These are phyloP conservation scores for Microctenopoma steveboyesi DNA, from an alignment of 2,797 vertebrate genomes.

Conservation along the genomic window DNA sequence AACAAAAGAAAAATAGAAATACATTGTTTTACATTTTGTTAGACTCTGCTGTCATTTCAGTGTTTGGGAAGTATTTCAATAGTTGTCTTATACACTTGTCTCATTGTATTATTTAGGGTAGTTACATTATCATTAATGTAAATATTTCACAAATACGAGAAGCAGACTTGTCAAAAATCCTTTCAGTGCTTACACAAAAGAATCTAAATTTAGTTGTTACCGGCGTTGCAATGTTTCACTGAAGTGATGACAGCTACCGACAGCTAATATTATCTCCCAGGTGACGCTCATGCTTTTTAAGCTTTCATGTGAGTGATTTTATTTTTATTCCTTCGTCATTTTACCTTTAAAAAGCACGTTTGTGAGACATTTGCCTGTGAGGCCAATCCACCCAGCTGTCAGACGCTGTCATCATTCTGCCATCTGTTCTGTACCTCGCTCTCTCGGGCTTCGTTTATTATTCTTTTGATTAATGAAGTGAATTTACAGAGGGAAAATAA, in stretches of 20 bases:
- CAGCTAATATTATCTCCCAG: conserved; percentile 20
- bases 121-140: conserved; percentile 8
- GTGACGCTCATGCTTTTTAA: conserved; percentile 24
- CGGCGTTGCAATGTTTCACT: conserved; percentile 3
- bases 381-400: conserved; percentile 15
- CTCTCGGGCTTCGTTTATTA: conserved; percentile 22
- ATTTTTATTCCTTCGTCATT: not conserved
- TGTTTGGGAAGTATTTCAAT: not conserved
- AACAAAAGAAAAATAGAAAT: too few species aligned
- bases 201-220: conserved; percentile 47
- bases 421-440: conserved; percentile 45
- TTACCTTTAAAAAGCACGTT: conserved; percentile 37
- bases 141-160: not conserved
- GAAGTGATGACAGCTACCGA: conserved; percentile 11
- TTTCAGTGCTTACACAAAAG: not conserved
- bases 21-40: not conserved
- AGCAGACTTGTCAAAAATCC: not conserved
- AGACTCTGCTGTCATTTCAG: not conserved
- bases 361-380: conserved; percentile 15
- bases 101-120: not conserved
- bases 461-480: conserved; percentile 51
- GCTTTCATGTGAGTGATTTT: conserved; percentile 18
- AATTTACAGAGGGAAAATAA: conserved; percentile 20
- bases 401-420: conserved; percentile 30
- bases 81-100: not conserved